Conservation (phyloP, 1,140 invertebrate species). For the Daktulosphaira vitifoliae region DNA sequence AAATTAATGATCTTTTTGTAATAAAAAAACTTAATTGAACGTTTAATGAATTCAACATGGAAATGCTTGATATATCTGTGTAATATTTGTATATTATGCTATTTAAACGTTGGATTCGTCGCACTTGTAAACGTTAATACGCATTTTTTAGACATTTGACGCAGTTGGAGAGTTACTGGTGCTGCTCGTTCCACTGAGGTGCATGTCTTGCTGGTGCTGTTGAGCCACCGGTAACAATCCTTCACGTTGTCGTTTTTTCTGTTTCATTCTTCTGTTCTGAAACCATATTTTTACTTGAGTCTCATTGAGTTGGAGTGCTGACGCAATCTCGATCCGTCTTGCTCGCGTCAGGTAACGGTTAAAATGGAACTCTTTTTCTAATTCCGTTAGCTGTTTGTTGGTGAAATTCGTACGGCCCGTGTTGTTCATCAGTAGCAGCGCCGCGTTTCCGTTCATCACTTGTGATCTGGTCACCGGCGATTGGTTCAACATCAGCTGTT, state of each 20-base stretch:
- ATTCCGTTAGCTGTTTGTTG: slow-evolving; percentile 95
- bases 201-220: slow-evolving; percentile 10
- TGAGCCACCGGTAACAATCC: slow-evolving; percentile 62
- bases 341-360: slow-evolving; percentile 97
- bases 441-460: slow-evolving; percentile 9
- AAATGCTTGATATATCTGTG: too few relatives aligned
- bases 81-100: too few relatives aligned
- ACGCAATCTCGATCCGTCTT: slow-evolving; percentile 93
- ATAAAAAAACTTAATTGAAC: too few relatives aligned
- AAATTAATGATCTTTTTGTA: too few relatives aligned
- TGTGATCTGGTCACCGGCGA: slow-evolving; percentile 15
- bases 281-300: slow-evolving; percentile 93
- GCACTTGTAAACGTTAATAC: too few relatives aligned
- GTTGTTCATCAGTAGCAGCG: slow-evolving; percentile 50
- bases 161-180: slow-evolving; percentile 47
- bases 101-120: too few relatives aligned
- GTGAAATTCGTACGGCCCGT: slow-evolving; percentile 95
- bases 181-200: slow-evolving; percentile 43
- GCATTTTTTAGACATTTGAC: not conserved
- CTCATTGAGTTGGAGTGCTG: slow-evolving; percentile 90
- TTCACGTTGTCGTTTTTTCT: slow-evolving; percentile 88
- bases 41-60: too few relatives aligned
- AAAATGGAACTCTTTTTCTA: slow-evolving; percentile 99
- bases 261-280: slow-evolving; percentile 86
- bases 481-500: slow-evolving; percentile 11